Evolutionary conservation across 2,113 vertebrate genomes (phyloP).

Genomic region (Ailuropoda melanoleuca): DNA sequence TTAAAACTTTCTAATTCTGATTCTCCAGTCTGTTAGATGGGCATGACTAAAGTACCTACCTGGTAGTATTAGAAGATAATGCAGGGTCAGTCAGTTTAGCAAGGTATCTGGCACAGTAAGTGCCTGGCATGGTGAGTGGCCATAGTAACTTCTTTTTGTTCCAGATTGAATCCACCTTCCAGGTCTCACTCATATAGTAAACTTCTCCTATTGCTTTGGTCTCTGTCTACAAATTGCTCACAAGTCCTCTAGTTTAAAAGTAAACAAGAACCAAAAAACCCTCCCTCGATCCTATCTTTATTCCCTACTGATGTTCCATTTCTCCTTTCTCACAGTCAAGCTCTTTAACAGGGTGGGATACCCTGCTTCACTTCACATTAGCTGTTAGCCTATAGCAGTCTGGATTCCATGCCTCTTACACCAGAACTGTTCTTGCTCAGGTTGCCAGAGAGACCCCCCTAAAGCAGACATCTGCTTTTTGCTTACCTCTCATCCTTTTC

Average conservation of each 20-base stretch:
- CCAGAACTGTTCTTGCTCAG: background rate
- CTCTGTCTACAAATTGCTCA: background rate
- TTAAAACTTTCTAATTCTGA: background rate
- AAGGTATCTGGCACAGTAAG: background rate
- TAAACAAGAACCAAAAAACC: background rate
- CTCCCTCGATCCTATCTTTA: background rate
- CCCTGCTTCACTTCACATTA: background rate
- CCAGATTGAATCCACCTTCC: background rate
- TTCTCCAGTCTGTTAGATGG: background rate
- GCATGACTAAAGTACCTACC: background rate
- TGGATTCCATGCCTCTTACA: background rate
- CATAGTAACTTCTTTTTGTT: background rate
- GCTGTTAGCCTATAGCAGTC: background rate
- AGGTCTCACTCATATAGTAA: background rate
- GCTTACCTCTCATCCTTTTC: background rate
- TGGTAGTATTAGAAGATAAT: background rate
- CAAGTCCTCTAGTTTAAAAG: background rate
- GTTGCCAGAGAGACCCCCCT: background rate
- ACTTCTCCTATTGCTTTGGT: background rate
- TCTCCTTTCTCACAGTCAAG: background rate
- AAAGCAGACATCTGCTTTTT: background rate
- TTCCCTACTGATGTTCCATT: background rate
- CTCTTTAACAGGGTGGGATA: background rate
- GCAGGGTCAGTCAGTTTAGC: background rate
- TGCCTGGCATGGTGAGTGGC: background rate